Evolutionary conservation across 1,140 invertebrate genomes (phyloP), one percentile per base, ranked within the genome.

Genomic region (Drosophila subpulchrella): DNA sequence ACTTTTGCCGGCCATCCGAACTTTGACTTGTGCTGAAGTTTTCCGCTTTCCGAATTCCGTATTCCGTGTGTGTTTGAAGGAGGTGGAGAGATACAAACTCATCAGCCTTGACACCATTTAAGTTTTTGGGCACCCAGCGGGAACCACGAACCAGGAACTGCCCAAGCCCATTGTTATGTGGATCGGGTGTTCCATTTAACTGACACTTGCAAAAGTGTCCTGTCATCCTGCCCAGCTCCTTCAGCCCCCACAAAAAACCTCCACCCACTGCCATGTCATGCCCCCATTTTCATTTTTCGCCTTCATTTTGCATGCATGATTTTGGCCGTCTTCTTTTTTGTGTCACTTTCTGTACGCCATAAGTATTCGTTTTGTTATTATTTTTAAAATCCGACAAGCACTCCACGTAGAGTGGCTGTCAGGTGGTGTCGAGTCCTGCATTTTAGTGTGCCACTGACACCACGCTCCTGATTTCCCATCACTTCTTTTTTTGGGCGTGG

Each of bases 351-450:
- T 17, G 42, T 57, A 1, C 15, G 55, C 39, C 54, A 62, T 41
- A 62, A 59, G 60, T 62, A 42, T 62, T 68, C 38, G 48, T 82
- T 78, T 70, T 55, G 60, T 68, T 77, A 74, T 84, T 76, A 66
- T 75, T 80, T 79, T 84, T 66, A 61, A 83, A 88, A 86, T 86
- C 83, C 83, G 83, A 86, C 83, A 86, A 66, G 71, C 83, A 86
- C 83, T 86, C 84, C 75, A 68, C 72, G 83, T 83, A 77, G 84
- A 86, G 83, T 86, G 83, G 79, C 83, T 86, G 83, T 88, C 83
- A 86, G 83, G 83, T 88, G 83, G 84, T 83, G 83, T 86, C 83
- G 86, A 67, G 55, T 62, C 71, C 60, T 62, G 66, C 50, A 66
- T 75, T 82, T 79, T 48, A 59, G 51, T 75, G 62, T 81, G 82